Evolutionary conservation across 2,797 vertebrate species (phyloP).

Genomic region (Distichodus sexfasciatus): DNA sequence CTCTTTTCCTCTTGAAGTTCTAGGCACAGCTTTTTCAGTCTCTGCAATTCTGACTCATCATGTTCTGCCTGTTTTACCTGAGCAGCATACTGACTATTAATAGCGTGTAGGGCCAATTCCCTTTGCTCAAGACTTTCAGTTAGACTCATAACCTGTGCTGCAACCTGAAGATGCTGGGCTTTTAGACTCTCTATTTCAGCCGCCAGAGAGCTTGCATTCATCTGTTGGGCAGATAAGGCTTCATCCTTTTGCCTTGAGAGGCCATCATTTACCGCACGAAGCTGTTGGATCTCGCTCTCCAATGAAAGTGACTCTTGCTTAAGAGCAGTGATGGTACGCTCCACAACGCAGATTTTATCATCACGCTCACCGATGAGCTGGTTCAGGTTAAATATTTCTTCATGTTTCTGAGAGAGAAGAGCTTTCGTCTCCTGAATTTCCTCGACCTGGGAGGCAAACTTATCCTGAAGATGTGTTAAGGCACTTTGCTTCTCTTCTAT

Average conservation of each 20-base stretch:
- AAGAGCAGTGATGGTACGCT: conserved; percentile 56
- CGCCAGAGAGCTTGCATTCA: conserved; percentile 64
- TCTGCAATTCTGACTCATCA: conserved; percentile 69
- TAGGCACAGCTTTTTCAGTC: conserved; percentile 67
- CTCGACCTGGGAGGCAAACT: conserved; percentile 66
- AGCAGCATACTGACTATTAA: conserved; percentile 70
- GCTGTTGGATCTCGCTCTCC: conserved; percentile 62
- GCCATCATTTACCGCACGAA: conserved; percentile 51
- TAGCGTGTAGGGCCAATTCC: conserved; percentile 74
- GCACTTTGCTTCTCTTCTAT: conserved; percentile 68
- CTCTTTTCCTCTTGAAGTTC: conserved; percentile 57
- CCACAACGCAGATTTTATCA: conserved; percentile 51
- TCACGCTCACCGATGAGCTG: conserved; percentile 60
- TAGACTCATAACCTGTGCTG: conserved; percentile 64
- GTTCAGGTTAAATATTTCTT: conserved; percentile 64
- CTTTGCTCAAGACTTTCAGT: conserved; percentile 77
- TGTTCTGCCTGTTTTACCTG: conserved; percentile 71
- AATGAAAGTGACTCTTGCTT: conserved; percentile 61
- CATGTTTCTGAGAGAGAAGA: conserved; percentile 63
- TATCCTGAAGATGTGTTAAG: conserved; percentile 77
- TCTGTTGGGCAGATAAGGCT: conserved; percentile 62
- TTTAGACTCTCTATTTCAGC: conserved; percentile 74
- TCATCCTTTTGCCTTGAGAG: conserved; percentile 74
- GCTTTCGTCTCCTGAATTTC: conserved; percentile 59
- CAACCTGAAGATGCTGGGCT: conserved; percentile 72